Conservation (phyloP, 2,888 invertebrate species). For the Dasypogon diadema region DNA sequence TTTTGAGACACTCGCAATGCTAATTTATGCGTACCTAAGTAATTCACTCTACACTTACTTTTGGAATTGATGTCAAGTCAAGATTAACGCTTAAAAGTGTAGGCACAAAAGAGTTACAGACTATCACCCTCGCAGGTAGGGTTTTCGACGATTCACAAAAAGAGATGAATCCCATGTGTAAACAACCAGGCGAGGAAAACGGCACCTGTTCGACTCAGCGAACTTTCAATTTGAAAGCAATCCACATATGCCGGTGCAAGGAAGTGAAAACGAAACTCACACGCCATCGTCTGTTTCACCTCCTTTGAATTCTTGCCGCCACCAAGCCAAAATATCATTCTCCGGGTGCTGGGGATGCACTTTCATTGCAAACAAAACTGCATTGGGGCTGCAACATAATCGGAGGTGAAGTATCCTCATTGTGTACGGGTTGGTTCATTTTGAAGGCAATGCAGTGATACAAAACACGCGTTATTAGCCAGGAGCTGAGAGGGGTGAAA, state of each 20-base stretch:
- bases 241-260: constrained; percentile 5
- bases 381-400: not conserved
- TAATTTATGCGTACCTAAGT: constrained; percentile 52
- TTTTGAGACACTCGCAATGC: constrained; percentile 30
- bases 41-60: constrained; percentile 8
- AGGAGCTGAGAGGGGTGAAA: not conserved
- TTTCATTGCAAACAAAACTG: not conserved
- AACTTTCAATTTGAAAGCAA: constrained; percentile 4
- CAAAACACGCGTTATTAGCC: constrained; percentile 36
- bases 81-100: constrained; percentile 27
- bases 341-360: not conserved
- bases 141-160: not conserved
- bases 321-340: constrained; percentile 4
- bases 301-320: constrained; percentile 21
- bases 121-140: not conserved
- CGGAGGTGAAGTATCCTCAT: not conserved
- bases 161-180: constrained; percentile 4
- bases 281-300: constrained; percentile 7
- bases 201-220: constrained; percentile 31
- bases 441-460: not conserved
- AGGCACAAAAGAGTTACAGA: not conserved
- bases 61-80: constrained; percentile 4
- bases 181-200: constrained; percentile 20
- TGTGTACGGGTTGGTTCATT: not conserved
- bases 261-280: constrained; percentile 8